Base-by-base conservation (phyloP, 2,888 invertebrate species). In the Caenorhabditis zanzibari region DNA sequence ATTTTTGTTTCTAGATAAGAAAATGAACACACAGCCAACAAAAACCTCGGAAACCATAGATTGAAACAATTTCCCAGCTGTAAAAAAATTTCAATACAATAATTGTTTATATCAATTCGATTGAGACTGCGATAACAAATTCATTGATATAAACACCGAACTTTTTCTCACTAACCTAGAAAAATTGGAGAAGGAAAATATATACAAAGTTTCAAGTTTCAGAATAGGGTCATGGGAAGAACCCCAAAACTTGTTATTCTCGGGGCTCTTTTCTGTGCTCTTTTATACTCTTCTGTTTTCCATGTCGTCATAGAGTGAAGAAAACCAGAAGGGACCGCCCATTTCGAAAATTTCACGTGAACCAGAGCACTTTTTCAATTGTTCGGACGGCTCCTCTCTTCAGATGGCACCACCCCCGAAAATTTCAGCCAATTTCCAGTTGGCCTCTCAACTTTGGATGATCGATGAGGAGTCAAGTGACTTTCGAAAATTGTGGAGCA, bases 341-440 rank as follows among this genome's bases (percentile, higher is more conserved):
- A 26, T 26, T 26, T 26, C 19, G 9, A 26, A 24, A 14, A 28
- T 7, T 32, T 58, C 58, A 58, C 58, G 58, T 58, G 58, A 58
- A 58, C 0, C 58, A n/a, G 58, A 58, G 58, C 58, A 58, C 1
- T 14, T 19, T n/a, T 32, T 35, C 4, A 14, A 24, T 2, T 38
- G 10, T 38, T 38, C 54, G 22, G 14, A 26, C 14, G 54, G 16
- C 10, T 6, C 24, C n/a, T n/a, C n/a, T n/a, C 22, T 7, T 24
- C 19, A 22, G 22, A n/a, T 52, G 22, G 10, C 32, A 32, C 32
- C 32, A 32, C 32, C 32, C 32, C 19, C 3, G 6, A 9, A 35
- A 32, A 58, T 58, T 58, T 35, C 35, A 35, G 32, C 58, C 32
- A 58, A 58, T 58, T 58, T n/a, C 5, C 16, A 54, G 24, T 52